Percentiles rank a stretch among this genome's conserved stretches.
These are phyloP conservation scores for Callyntrura sp. DNA, from an alignment of 2,888 invertebrate genomes.

Conservation along the genomic window DNA sequence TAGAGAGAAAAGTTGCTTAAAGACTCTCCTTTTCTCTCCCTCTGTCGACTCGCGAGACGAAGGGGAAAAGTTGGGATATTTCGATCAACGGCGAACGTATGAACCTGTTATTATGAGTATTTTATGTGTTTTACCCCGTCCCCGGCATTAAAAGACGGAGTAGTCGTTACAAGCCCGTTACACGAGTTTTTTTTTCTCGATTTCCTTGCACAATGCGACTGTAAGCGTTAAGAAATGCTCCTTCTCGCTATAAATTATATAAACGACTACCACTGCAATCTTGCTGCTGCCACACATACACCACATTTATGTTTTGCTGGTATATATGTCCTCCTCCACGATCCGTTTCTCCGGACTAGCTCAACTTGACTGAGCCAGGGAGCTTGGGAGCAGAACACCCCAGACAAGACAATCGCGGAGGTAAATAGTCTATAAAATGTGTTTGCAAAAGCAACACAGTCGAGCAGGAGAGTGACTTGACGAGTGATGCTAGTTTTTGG, in stretches of 20 bases:
- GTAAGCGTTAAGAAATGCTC: conserved; percentile 20
- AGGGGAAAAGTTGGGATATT: conserved; percentile 32
- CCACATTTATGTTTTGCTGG: neutral
- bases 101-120: no score
- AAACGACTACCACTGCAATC: neutral
- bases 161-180: neutral
- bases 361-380: conserved; percentile 54
- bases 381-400: conserved; percentile 53
- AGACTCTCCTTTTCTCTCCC: neutral
- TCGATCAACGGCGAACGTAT: conserved; percentile 12
- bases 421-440: neutral
- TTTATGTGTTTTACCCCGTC: neutral
- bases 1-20: neutral
- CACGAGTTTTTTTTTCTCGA: neutral
- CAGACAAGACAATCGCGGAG: neutral
- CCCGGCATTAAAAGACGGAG: neutral
- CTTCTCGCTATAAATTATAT: no score
- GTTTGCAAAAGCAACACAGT: conserved; percentile 14
- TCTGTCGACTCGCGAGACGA: neutral
- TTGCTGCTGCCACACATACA: conserved; percentile 29
- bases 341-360: conserved; percentile 55
- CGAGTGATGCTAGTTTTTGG: conserved; percentile 5
- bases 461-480: neutral
- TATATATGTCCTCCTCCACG: neutral
- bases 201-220: conserved; percentile 5